Base-by-base conservation (phyloP, 2,888 invertebrate species). In the Dasysyrphus albostriatus region DNA sequence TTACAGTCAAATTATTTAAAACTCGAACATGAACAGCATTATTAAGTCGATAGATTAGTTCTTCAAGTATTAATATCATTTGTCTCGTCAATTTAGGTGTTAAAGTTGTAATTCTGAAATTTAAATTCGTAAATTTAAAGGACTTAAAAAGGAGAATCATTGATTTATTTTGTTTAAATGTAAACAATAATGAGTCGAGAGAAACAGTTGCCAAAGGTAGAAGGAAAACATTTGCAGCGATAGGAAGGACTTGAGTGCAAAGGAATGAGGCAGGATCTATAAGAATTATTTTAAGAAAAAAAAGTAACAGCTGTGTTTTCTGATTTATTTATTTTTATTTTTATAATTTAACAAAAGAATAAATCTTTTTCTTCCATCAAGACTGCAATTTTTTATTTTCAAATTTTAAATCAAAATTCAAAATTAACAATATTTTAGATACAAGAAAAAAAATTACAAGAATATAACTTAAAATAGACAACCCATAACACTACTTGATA, bases 31-130 rank as follows among this genome's bases (percentile, higher is more conserved):
- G 91, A 74, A 92, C 89, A 42, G 91, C 89, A 88, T 90, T 90
- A 76, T 94, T 93, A 67, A 96, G 89, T 89, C 95, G 94, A 39
- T 94, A 93, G 89, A 95, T 91, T 59, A 96, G 92, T 88, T 94
- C 95, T 91, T 94, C 94, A 87, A 94, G 94, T 88, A 95, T 90
- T 89, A 94, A 94, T 90, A 94, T 93, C 84, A 93, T 89, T 83
- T 92, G 92, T 65, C 90, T 91, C 24, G 91, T 91, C 49, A 93
- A 83, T 72, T 91, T 91, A 7, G 93, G 93, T 7, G 93, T 92
- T 2, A 92, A 72, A 12, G 90, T 89, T 65, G 91, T 89, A 10
- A 93, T 89, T 89, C 93, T 93, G 70, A 61, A 90, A 83, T 16
- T 29, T 32, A 5, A 51, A 51, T 47, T 19, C 0, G 10, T 29